Percentiles rank a stretch among this genome's conserved stretches.
These are phyloP conservation scores for Drosophila truncata DNA, from an alignment of 1,140 invertebrate species.

Conservation along the genomic window DNA sequence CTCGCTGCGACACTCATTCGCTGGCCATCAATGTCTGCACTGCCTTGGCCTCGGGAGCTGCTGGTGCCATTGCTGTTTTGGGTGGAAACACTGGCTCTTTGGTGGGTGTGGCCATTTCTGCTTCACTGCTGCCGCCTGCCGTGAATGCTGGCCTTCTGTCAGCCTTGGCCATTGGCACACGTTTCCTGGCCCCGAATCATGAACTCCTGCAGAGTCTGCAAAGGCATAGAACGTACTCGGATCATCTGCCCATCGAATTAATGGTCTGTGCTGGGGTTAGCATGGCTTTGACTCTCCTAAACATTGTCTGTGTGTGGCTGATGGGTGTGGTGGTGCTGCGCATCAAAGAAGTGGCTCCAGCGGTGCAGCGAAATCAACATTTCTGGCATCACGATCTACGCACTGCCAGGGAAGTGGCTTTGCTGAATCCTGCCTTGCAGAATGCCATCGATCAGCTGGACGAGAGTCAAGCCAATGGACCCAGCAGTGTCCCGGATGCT, in stretches of 20 bases:
- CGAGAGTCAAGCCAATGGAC: constrained; percentile 5
- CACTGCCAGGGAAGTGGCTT: constrained; percentile 85
- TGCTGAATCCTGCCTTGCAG: constrained; percentile 58
- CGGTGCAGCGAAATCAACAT: constrained; percentile 73
- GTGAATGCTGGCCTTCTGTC: constrained; percentile 91
- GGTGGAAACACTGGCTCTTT: constrained; percentile 90
- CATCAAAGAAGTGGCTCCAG: constrained; percentile 91
- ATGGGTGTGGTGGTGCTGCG: constrained; percentile 89
- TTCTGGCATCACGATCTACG: constrained; percentile 90
- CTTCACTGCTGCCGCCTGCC: constrained; percentile 91
- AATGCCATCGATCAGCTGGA: constrained; percentile 60
- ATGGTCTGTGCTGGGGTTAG: constrained; percentile 88
- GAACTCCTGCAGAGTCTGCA: constrained; percentile 63
- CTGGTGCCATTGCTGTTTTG: constrained; percentile 90
- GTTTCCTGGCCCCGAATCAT: constrained; percentile 75
- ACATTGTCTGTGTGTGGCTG: constrained; percentile 90
- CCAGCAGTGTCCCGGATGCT: constrained; percentile 20
- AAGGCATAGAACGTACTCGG: constrained; percentile 86
- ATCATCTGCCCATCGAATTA: constrained; percentile 87
- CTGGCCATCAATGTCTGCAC: constrained; percentile 89
- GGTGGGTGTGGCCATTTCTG: constrained; percentile 92
- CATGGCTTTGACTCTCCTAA: constrained; percentile 89
- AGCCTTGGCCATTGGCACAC: constrained; percentile 87
- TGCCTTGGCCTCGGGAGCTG: constrained; percentile 90
- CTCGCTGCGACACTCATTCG: constrained; percentile 87